Conservation (phyloP, 1,140 invertebrate species). For the Coenobita brevimanus region DNA sequence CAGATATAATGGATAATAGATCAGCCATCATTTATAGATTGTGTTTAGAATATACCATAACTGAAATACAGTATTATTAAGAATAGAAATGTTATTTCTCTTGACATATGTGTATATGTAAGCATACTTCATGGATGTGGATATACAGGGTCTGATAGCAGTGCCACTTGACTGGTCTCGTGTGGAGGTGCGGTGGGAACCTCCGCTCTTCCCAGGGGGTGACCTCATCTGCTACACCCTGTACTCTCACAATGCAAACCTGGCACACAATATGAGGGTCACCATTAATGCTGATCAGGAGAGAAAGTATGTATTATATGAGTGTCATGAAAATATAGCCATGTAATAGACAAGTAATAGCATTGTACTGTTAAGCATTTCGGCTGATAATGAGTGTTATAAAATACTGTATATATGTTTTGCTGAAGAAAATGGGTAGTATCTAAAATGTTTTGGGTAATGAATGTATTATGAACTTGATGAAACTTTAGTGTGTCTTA, state of each 20-base stretch:
- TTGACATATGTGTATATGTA: background rate
- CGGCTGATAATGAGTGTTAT: no score
- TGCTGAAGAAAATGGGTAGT: no score
- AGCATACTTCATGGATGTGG: no score
- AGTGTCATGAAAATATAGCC: background rate
- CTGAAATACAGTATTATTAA: no score
- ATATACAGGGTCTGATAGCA: slow-evolving; percentile 79
- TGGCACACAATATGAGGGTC: slow-evolving; percentile 79
- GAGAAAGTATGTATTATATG: slow-evolving; percentile 27
- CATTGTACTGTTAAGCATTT: background rate
- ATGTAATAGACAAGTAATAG: background rate
- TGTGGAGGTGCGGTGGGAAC: slow-evolving; percentile 90
- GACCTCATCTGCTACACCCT: slow-evolving; percentile 89
- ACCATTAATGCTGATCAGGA: slow-evolving; percentile 57
- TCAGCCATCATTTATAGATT: no score
- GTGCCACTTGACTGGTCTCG: slow-evolving; percentile 86
- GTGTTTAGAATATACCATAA: no score
- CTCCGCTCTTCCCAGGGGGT: slow-evolving; percentile 89
- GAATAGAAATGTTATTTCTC: background rate
- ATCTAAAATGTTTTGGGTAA: background rate
- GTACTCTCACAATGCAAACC: slow-evolving; percentile 79
- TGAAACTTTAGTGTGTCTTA: no score
- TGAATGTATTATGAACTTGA: background rate
- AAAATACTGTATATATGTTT: no score
- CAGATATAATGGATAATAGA: no score